Base-by-base conservation (phyloP, 2,797 vertebrate species). In the Heterohyrax brucei region DNA sequence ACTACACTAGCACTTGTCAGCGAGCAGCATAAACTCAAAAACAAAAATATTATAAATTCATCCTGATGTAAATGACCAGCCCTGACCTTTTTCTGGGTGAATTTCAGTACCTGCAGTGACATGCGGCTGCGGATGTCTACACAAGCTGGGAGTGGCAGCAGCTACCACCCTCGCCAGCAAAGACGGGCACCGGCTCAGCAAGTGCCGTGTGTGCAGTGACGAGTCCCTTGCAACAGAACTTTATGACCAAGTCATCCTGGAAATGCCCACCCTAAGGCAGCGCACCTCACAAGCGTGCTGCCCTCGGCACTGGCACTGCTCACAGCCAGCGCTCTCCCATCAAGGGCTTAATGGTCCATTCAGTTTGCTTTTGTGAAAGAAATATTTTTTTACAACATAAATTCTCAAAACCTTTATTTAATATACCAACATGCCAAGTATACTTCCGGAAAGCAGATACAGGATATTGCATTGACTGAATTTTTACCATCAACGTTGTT, bases 81-180 rank as follows among this genome's bases (percentile, higher is more conserved):
- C 56, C 30, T 87, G 14, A 30, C 44, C 8, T 56, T 89, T 83
- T 78, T 76, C 46, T 79, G 28, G 64, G 9, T 79, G 24, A 96
- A 78, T 76, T 81, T 92, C 87, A 94, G 46, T 78, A 61, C 39
- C 68, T 85, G 48, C 85, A 81, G 89, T 28, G 89, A 91, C 82
- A 72, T n/a, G 82, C 10, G 68, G n/a, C 19, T n/a, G 78, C 72
- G 44, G 79, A 82, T 82, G 77, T 87, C 64, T 33, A 89, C 14
- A 68, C 66, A 85, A 78, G 26, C 21, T 82, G 48, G 7, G 68
- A 91, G 77, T 75, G 68, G 78, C 93, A 92, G 10, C 16, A 48
- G 19, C 85, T 50, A 85, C 70, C n/a, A 66, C 1, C 39, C 39
- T 39, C 53, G 28, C 59, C 94, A 84, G 66, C 24, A 1, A 28